Conservation (phyloP, 2,113 vertebrate species). For the Ailurus styani region DNA sequence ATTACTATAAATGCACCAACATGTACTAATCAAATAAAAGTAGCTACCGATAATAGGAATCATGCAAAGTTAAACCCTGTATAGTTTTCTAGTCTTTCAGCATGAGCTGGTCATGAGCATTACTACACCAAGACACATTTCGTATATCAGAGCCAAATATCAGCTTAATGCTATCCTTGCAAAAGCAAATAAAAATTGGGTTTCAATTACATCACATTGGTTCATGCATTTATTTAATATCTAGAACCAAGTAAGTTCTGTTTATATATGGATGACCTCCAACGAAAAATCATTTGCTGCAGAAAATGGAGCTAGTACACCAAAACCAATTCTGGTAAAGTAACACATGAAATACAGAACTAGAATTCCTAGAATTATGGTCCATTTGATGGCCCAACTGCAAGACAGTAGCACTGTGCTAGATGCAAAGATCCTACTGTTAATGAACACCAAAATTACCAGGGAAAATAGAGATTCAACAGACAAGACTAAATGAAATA, state of each 20-base stretch:
- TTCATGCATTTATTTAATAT: not conserved
- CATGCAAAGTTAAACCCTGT: not conserved
- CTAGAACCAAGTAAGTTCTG: not conserved
- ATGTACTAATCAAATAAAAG: not conserved
- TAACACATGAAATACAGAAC: not conserved
- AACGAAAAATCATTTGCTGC: conserved; percentile 5
- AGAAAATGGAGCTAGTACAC: not conserved
- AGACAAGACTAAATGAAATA: not conserved
- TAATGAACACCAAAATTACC: not conserved
- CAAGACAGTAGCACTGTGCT: not conserved
- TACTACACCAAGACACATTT: not conserved
- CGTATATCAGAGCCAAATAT: not conserved
- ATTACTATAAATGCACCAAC: not conserved
- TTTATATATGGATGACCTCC: not conserved
- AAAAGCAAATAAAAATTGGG: conserved; percentile 7
- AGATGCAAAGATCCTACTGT: not conserved
- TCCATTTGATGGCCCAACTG: not conserved
- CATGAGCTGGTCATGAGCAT: not conserved
- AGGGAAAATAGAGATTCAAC: not conserved
- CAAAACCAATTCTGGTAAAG: not conserved
- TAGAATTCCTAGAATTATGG: not conserved
- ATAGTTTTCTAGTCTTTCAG: not conserved
- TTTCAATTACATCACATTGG: not conserved
- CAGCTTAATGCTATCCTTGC: not conserved
- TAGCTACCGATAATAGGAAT: not conserved